A percentile compares a stretch with the other conserved stretches of the same genome.
These are phyloP conservation scores for Icerya purchasi DNA, from an alignment of 2,888 invertebrate species.

Conservation along the genomic window DNA sequence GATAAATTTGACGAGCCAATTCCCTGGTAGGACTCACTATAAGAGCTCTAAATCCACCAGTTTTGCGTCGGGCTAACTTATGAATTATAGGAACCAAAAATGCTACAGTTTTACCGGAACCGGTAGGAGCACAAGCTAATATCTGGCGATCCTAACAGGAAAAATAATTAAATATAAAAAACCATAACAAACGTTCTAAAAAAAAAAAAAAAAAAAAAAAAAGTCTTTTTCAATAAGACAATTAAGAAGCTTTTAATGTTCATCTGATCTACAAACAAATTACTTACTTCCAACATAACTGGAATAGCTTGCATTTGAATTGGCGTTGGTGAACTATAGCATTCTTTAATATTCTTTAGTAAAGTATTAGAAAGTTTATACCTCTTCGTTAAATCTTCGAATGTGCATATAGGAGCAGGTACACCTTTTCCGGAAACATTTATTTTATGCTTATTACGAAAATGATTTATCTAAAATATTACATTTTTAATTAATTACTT, in stretches of 20 bases:
- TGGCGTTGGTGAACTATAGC: conserved; percentile 57
- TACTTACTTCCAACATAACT: conserved; percentile 51
- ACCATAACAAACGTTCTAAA: background rate
- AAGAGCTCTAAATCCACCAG: conserved; percentile 61
- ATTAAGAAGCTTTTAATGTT: no score
- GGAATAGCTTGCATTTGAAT: conserved; percentile 88
- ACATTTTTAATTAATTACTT: no score
- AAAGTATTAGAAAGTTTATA: conserved; percentile 38
- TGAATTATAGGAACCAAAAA: conserved; percentile 78
- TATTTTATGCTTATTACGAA: conserved; percentile 55
- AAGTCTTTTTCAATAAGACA: conserved; percentile 8
- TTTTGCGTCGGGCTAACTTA: conserved; percentile 41
- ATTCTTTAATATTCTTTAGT: conserved; percentile 42
- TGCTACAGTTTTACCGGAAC: conserved; percentile 91
- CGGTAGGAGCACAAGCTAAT: conserved; percentile 88
- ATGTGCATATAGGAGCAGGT: conserved; percentile 50
- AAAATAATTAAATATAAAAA: background rate
- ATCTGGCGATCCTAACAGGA: conserved; percentile 40
- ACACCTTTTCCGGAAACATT: conserved; percentile 55
- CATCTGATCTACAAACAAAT: no score
- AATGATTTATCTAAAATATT: conserved; percentile 31
- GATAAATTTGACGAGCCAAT: conserved; percentile 63
- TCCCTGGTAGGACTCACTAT: conserved; percentile 85
- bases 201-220: conserved; percentile 1
- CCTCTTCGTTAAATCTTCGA: conserved; percentile 36